Percentiles rank a stretch among this genome's conserved stretches.
Evolutionary conservation across 1,140 invertebrate genomes (phyloP).

Genomic region (Diuraphis noxia): DNA sequence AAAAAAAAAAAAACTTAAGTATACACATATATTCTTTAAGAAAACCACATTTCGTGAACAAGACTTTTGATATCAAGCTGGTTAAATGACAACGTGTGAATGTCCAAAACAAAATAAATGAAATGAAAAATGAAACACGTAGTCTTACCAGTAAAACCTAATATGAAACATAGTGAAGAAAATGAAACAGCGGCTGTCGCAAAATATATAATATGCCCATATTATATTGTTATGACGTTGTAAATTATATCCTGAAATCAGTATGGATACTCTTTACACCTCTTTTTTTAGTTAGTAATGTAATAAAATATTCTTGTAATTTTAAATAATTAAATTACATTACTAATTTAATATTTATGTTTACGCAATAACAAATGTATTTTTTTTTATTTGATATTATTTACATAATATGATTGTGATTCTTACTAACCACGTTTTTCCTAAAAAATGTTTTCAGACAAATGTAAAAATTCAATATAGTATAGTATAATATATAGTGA

Average conservation of each 20-base stretch:
- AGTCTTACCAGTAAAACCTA: background rate
- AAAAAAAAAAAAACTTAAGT: background rate
- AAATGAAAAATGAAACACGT: constrained; percentile 2
- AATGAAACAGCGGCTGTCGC: background rate
- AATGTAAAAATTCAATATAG: too few relatives aligned
- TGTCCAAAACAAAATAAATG: background rate
- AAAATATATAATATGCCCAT: background rate
- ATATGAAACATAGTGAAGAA: background rate
- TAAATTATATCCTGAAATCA: background rate
- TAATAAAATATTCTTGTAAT: background rate
- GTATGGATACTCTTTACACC: background rate
- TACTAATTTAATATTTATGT: background rate
- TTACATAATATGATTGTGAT: background rate
- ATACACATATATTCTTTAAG: background rate
- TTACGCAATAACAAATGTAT: background rate
- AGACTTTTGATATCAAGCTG: background rate
- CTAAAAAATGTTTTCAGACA: too few relatives aligned
- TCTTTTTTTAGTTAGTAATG: background rate
- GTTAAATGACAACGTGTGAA: background rate
- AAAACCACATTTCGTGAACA: background rate
- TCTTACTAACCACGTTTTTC: background rate
- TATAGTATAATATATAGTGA: too few relatives aligned
- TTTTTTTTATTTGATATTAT: background rate
- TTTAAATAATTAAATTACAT: background rate
- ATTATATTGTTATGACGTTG: background rate